phyloP scores from a whole-genome alignment of 2,797 vertebrate species.

The Apogon hyalosoma region DNA sequence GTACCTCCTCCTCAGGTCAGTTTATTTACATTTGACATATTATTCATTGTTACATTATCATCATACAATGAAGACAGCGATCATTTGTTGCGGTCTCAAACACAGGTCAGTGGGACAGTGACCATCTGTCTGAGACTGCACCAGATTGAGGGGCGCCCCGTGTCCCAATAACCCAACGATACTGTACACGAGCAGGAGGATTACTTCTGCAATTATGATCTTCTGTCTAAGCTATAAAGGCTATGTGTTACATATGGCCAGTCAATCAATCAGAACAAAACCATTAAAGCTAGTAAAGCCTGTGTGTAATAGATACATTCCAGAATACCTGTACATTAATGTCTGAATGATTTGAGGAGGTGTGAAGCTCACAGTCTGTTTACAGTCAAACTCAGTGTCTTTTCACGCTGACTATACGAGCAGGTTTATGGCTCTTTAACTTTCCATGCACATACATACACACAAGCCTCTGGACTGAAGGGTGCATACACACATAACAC shows the following conservation, averaged over 20 bases:
- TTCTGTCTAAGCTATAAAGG: slow-evolving; percentile 28
- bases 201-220: slow-evolving; percentile 39
- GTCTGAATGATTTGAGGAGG: slow-evolving; percentile 14
- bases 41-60: neutral
- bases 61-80: neutral
- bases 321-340: slow-evolving; percentile 26
- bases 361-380: slow-evolving; percentile 29
- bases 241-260: slow-evolving; percentile 25
- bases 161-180: slow-evolving; percentile 56
- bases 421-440: slow-evolving; percentile 16
- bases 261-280: slow-evolving; percentile 24
- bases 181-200: slow-evolving; percentile 24
- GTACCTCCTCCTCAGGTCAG: neutral
- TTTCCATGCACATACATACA: neutral
- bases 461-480: slow-evolving; percentile 21
- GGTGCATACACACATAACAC: neutral
- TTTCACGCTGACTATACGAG: slow-evolving; percentile 25
- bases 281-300: slow-evolving; percentile 18
- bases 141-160: slow-evolving; percentile 55
- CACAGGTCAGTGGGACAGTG: slow-evolving; percentile 48
- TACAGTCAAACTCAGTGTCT: slow-evolving; percentile 11
- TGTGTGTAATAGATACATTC: slow-evolving; percentile 24
- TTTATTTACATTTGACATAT: neutral
- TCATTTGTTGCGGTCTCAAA: neutral
- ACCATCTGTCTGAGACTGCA: slow-evolving; percentile 44